A percentile compares a stretch with the other conserved stretches of the same genome.
phyloP scores from a whole-genome alignment of 92 coral and sea anemone genomes.

The Porites divaricata region DNA sequence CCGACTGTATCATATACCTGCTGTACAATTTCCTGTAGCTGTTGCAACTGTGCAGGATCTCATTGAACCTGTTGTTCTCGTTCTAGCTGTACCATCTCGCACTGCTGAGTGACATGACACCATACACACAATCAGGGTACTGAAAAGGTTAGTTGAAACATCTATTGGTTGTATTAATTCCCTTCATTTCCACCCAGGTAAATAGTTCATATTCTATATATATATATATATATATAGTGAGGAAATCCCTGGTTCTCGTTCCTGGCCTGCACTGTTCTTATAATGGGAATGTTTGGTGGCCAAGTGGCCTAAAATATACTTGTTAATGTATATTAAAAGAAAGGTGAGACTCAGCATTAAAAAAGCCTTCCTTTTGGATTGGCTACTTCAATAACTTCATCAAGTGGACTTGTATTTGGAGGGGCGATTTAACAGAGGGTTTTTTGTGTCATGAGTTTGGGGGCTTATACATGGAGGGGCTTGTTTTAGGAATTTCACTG shows the following conservation, averaged over 20 bases:
- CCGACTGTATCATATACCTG: background rate
- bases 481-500: too few species aligned
- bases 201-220: background rate
- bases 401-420: background rate
- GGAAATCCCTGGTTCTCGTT: background rate
- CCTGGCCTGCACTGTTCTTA: too few species aligned
- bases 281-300: too few species aligned
- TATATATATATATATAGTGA: background rate
- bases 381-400: background rate
- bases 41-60: too few species aligned
- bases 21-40: background rate
- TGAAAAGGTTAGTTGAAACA: background rate
- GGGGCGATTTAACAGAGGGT: too few species aligned
- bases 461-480: too few species aligned
- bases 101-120: slow-evolving; percentile 4
- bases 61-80: too few species aligned
- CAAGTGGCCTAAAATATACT: too few species aligned
- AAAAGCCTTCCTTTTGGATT: background rate
- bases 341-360: slow-evolving; percentile 2
- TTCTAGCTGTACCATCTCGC: background rate
- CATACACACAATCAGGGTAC: background rate
- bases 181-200: background rate
- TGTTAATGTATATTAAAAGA: too few species aligned
- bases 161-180: slow-evolving; percentile 1
- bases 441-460: too few species aligned